Conservation (phyloP, 2,888 invertebrate species). For the Andrena praecox region DNA sequence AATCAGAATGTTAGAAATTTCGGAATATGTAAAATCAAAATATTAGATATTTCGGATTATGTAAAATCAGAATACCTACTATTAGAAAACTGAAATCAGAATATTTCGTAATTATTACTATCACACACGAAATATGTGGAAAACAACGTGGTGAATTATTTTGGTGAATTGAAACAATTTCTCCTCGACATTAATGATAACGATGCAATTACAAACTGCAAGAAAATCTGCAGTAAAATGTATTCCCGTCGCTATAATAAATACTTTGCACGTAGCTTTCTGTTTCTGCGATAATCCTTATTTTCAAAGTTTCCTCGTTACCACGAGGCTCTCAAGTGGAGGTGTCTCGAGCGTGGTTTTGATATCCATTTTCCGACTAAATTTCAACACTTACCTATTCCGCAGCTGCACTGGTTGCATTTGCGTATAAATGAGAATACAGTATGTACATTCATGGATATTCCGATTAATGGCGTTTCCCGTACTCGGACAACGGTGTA, state of each 20-base stretch:
- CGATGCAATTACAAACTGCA: no score
- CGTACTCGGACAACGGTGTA: not conserved
- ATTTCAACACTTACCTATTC: conserved; percentile 32
- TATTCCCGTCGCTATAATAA: not conserved
- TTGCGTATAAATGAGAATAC: conserved; percentile 61
- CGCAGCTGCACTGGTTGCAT: conserved; percentile 34
- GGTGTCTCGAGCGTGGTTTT: not conserved
- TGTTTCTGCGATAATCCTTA: not conserved
- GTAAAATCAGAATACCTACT: no score
- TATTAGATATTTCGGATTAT: not conserved
- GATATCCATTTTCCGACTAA: conserved; percentile 38
- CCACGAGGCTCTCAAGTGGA: not conserved
- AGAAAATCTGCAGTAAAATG: no score
- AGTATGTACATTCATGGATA: conserved; percentile 42
- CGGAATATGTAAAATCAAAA: not conserved
- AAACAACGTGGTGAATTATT: no score
- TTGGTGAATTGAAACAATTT: no score
- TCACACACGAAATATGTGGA: no score
- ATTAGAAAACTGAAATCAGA: no score
- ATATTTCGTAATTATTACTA: no score
- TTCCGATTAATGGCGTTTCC: conserved; percentile 46
- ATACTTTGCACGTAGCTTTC: not conserved
- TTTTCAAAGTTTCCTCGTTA: conserved; percentile 1
- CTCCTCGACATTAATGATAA: no score
- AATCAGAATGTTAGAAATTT: not conserved